These are phyloP conservation scores for Tillus elongatus DNA, from an alignment of 2,888 invertebrate species.

Conservation along the genomic window DNA sequence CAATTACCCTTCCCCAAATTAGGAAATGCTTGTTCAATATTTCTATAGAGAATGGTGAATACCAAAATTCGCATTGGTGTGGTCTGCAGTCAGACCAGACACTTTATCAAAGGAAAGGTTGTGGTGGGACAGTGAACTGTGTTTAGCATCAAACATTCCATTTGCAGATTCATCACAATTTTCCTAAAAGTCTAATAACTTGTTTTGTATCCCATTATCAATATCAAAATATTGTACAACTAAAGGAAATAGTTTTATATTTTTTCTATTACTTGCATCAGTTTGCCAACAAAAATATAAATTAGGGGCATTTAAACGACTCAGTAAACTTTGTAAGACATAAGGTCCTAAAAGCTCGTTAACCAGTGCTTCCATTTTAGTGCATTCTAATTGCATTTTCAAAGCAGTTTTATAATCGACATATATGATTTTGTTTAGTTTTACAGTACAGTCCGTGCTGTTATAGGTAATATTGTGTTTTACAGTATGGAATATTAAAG, in stretches of 20 bases:
- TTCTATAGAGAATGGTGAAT: conserved; percentile 18
- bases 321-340: conserved; percentile 11
- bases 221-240: conserved; percentile 20
- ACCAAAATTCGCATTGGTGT: conserved; percentile 30
- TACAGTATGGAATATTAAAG: conserved; percentile 25
- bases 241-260: too few species aligned
- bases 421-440: conserved; percentile 15
- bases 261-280: conserved; percentile 23
- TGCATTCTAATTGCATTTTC: conserved; percentile 12
- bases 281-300: conserved; percentile 12
- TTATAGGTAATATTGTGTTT: conserved; percentile 30
- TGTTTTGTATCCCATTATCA: conserved; percentile 19
- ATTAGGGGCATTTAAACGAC: conserved; percentile 12
- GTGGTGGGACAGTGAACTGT: conserved; percentile 20
- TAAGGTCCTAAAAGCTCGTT: conserved; percentile 8
- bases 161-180: too few species aligned
- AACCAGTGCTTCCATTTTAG: conserved; percentile 9
- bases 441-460: conserved; percentile 24
- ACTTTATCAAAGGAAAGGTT: conserved; percentile 23
- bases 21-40: conserved; percentile 18
- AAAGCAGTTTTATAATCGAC: conserved; percentile 13
- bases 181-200: too few species aligned
- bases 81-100: conserved; percentile 31
- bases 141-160: conserved; percentile 18
- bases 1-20: conserved; percentile 20